phyloP scores from a whole-genome alignment of 2,888 invertebrate species.

The Diaphora mendica region DNA sequence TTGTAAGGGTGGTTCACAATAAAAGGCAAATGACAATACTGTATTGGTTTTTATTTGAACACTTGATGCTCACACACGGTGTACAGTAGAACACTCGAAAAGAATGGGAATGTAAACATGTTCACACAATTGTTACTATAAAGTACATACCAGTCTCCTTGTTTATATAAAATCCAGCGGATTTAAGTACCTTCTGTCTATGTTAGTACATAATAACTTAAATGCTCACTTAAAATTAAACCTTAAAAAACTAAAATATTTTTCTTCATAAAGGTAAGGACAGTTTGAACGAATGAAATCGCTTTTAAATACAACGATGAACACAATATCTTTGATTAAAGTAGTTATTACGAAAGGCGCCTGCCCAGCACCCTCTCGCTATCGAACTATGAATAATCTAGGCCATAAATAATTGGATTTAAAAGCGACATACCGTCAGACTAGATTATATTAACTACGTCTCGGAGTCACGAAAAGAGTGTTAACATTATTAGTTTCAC shows the following conservation, averaged over 20 bases:
- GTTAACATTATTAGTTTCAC: slow-evolving; percentile 31
- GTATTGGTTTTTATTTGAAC: slow-evolving; percentile 83
- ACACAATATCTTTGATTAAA: slow-evolving; percentile 39
- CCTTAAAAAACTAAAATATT: slow-evolving; percentile 59
- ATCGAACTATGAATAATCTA: slow-evolving; percentile 36
- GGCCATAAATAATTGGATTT: slow-evolving; percentile 55
- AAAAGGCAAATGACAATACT: slow-evolving; percentile 80
- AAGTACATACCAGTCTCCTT: slow-evolving; percentile 85
- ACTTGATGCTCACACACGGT: slow-evolving; percentile 65
- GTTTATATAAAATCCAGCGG: slow-evolving; percentile 77
- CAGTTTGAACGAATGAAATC: slow-evolving; percentile 63
- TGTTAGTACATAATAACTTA: slow-evolving; percentile 79
- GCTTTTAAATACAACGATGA: slow-evolving; percentile 64
- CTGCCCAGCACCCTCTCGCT: slow-evolving; percentile 14
- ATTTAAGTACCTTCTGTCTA: slow-evolving; percentile 77
- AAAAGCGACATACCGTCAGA: slow-evolving; percentile 77
- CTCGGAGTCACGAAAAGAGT: slow-evolving; percentile 70
- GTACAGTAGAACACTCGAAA: slow-evolving; percentile 66
- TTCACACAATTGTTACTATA: slow-evolving; percentile 69
- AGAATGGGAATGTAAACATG: slow-evolving; percentile 78
- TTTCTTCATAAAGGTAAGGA: slow-evolving; percentile 59
- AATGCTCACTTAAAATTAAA: slow-evolving; percentile 78
- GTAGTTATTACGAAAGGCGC: slow-evolving; percentile 21
- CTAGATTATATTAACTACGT: slow-evolving; percentile 77
- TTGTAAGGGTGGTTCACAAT: slow-evolving; percentile 48